phyloP scores from a whole-genome alignment of 2,888 invertebrate species.

The Icerya purchasi region DNA sequence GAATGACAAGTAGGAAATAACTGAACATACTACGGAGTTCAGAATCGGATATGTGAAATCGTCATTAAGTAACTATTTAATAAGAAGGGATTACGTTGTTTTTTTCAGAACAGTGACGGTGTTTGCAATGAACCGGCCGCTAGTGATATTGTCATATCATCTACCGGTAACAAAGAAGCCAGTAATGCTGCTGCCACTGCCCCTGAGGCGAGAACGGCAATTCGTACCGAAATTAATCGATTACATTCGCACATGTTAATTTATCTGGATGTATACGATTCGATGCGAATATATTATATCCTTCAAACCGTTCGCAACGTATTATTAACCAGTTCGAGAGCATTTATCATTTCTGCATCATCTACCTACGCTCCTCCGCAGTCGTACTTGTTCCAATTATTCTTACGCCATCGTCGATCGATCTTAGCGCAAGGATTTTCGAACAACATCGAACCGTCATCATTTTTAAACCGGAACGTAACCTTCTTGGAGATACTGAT shows the following conservation, averaged over 20 bases:
- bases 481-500: slow-evolving; percentile 62
- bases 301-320: slow-evolving; percentile 51
- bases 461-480: slow-evolving; percentile 29
- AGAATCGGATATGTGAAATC: too few relatives aligned
- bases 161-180: too few relatives aligned
- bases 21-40: too few relatives aligned
- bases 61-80: too few relatives aligned
- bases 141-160: too few relatives aligned
- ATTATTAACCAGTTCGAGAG: slow-evolving; percentile 42
- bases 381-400: slow-evolving; percentile 33
- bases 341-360: slow-evolving; percentile 50
- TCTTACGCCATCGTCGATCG: slow-evolving; percentile 56
- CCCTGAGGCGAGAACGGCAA: background rate
- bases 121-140: too few relatives aligned
- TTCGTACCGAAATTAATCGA: background rate
- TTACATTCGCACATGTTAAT: slow-evolving; percentile 63
- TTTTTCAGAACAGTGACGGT: too few relatives aligned
- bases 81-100: too few relatives aligned
- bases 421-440: slow-evolving; percentile 46
- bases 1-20: too few relatives aligned
- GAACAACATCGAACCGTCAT: slow-evolving; percentile 31
- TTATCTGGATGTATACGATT: slow-evolving; percentile 58
- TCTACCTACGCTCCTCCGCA: slow-evolving; percentile 35
- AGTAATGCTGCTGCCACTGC: background rate
- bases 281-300: slow-evolving; percentile 47